Conservation (phyloP, 1,140 invertebrate species). For the Pogonognathellus flavescens region DNA sequence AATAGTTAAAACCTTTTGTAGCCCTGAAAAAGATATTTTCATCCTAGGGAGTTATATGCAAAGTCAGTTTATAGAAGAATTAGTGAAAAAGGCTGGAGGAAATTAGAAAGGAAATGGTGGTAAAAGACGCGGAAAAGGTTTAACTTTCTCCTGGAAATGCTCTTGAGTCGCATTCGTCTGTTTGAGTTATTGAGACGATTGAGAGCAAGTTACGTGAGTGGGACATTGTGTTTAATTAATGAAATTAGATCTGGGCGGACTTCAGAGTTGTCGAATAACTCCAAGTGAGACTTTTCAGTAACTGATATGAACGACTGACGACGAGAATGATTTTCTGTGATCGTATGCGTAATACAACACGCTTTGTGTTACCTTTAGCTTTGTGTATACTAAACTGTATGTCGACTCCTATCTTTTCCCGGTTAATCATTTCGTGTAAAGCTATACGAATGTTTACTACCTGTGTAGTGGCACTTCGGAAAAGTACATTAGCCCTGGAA, state of each 20-base stretch:
- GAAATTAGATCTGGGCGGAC: constrained; percentile 35
- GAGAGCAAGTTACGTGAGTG: neutral
- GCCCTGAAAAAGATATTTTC: too few species aligned
- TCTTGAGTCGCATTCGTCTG: neutral
- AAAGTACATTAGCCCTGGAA: too few species aligned
- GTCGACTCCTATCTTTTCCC: too few species aligned
- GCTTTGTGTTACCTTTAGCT: too few species aligned
- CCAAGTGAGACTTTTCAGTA: neutral
- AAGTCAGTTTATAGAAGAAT: neutral
- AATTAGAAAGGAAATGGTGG: constrained; percentile 11
- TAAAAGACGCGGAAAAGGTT: constrained; percentile 18
- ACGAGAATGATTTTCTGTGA: too few species aligned
- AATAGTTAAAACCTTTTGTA: neutral
- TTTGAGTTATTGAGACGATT: constrained; percentile 11
- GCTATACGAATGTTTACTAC: too few species aligned
- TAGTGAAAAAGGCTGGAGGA: neutral
- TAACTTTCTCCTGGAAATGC: constrained; percentile 9
- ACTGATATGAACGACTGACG: too few species aligned
- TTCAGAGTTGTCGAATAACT: neutral
- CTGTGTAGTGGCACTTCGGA: too few species aligned
- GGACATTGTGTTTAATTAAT: constrained; percentile 23
- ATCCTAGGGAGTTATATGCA: too few species aligned
- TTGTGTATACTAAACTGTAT: too few species aligned
- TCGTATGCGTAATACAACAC: too few species aligned
- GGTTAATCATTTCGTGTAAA: too few species aligned